Conservation (phyloP, 2,797 vertebrate species). For the Echiichthys vipera region DNA sequence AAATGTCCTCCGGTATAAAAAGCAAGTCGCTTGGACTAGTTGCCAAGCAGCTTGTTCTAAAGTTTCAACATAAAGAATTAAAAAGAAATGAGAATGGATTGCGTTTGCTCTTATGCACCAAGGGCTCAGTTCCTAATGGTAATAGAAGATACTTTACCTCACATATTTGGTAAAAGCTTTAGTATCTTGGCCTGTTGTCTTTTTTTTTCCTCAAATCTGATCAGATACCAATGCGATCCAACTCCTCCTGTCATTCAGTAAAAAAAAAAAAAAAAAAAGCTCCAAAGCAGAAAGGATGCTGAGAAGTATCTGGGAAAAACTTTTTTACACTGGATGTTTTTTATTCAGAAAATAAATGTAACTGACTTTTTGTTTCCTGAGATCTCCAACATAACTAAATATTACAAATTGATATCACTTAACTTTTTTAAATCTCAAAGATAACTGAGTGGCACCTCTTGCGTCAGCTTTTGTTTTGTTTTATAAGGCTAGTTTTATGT, state of each 20-base stretch:
- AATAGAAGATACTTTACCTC: conserved; percentile 25
- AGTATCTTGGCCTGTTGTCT: conserved; percentile 17
- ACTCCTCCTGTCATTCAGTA: conserved; percentile 21
- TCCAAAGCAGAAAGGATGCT: conserved; percentile 29
- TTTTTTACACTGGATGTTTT: conserved; percentile 51
- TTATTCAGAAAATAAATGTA: conserved; percentile 33
- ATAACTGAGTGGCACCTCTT: conserved; percentile 39
- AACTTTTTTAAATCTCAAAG: conserved; percentile 13
- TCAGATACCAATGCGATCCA: conserved; percentile 15
- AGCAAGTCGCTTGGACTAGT: conserved; percentile 40
- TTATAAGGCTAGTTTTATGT: conserved; percentile 78
- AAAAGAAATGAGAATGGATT: conserved; percentile 20
- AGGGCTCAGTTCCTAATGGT: conserved; percentile 30
- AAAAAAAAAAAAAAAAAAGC: too few species aligned
- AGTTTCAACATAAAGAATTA: conserved; percentile 18
- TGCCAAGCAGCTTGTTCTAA: conserved; percentile 30
- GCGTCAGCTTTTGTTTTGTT: conserved; percentile 65
- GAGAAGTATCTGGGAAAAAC: conserved; percentile 37
- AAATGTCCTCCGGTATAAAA: conserved; percentile 11
- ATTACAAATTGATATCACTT: conserved; percentile 30
- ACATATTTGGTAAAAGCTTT: conserved; percentile 39
- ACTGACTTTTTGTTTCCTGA: conserved; percentile 22
- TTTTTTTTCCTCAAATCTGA: conserved; percentile 1
- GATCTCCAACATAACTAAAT: conserved; percentile 28
- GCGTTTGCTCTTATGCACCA: conserved; percentile 14